Conservation (phyloP, 2,888 invertebrate genomes). For the Xestia xanthographa region DNA sequence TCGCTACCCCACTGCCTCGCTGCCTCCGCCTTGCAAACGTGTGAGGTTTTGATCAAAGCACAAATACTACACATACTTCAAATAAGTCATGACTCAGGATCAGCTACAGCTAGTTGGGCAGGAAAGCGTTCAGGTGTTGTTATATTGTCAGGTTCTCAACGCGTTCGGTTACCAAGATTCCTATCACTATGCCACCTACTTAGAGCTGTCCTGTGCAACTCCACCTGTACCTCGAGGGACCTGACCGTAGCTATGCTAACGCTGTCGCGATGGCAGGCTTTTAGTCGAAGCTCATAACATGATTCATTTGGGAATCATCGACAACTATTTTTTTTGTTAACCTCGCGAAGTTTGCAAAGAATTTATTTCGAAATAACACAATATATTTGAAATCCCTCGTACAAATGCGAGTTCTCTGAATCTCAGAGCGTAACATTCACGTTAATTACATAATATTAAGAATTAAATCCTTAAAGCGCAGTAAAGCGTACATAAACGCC, state of each 20-base stretch:
- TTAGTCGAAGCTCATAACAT: neutral
- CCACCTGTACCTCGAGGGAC: neutral
- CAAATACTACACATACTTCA: slow-evolving; percentile 7
- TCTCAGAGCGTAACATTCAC: slow-evolving; percentile 42
- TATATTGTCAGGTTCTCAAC: neutral
- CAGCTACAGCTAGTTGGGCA: neutral
- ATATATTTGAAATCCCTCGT: neutral
- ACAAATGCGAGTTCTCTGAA: slow-evolving; percentile 24
- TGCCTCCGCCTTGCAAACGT: slow-evolving; percentile 8
- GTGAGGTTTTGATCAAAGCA: neutral
- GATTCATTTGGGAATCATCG: neutral
- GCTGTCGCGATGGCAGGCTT: neutral
- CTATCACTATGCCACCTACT: neutral
- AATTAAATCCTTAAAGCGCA: slow-evolving; percentile 63
- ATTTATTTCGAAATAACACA: neutral
- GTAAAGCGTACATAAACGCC: slow-evolving; percentile 62
- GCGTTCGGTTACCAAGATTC: neutral
- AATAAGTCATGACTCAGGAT: neutral
- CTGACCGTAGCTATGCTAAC: neutral
- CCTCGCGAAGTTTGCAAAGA: neutral
- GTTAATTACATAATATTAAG: slow-evolving; percentile 61
- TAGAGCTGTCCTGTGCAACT: neutral
- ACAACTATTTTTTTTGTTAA: neutral
- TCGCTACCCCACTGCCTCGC: neutral
- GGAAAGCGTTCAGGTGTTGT: neutral